Evolutionary conservation across 2,888 invertebrate species (phyloP).

Genomic region (Uropetala carovei): DNA sequence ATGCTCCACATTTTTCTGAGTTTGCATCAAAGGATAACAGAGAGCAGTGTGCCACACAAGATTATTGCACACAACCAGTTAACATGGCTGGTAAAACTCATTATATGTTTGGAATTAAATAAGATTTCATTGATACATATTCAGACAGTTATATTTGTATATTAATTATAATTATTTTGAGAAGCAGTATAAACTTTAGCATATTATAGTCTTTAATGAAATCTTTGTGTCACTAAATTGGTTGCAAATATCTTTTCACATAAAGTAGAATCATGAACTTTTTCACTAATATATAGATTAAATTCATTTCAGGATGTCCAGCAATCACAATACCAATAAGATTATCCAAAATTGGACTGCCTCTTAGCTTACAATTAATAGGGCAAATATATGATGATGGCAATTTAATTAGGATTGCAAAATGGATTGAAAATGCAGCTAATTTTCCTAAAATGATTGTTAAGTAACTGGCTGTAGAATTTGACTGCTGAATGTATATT

Average conservation of each 20-base stretch:
- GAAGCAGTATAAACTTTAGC: too few species aligned
- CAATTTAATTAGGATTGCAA: conserved; percentile 85
- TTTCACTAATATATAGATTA: too few species aligned
- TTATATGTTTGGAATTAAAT: too few species aligned
- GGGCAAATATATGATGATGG: conserved; percentile 87
- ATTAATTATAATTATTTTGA: too few species aligned
- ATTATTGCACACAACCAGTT: conserved; percentile 96
- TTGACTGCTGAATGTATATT: neutral
- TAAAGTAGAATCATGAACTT: too few species aligned
- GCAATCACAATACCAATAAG: conserved; percentile 91
- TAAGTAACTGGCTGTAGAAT: neutral
- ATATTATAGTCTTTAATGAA: too few species aligned
- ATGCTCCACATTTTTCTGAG: conserved; percentile 89
- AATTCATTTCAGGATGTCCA: conserved; percentile 81
- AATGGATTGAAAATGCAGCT: conserved; percentile 87
- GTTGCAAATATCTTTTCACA: too few species aligned
- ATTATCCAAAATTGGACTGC: conserved; percentile 85
- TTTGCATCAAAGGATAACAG: conserved; percentile 88
- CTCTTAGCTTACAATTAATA: conserved; percentile 93
- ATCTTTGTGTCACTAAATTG: too few species aligned
- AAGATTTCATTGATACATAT: too few species aligned
- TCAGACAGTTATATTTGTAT: too few species aligned
- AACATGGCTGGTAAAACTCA: conserved; percentile 94
- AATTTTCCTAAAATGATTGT: conserved; percentile 77
- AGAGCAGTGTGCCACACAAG: conserved; percentile 91